These are phyloP conservation scores for Formica exsecta DNA, from an alignment of 1,140 invertebrate species.

Conservation along the genomic window DNA sequence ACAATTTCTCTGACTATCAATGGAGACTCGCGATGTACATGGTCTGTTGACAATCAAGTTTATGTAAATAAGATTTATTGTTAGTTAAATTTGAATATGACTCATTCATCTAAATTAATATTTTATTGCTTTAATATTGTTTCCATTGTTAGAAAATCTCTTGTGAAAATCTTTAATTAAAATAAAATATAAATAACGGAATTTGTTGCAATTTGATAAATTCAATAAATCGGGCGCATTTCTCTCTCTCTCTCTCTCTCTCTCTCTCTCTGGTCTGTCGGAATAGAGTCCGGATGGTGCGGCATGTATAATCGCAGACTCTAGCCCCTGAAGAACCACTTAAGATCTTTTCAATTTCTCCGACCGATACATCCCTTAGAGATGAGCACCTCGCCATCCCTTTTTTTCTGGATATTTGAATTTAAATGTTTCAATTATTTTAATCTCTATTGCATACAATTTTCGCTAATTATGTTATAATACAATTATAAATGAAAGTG, in stretches of 20 bases:
- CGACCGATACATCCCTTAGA: constrained; percentile 21
- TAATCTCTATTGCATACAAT: background rate
- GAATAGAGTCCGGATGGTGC: constrained; percentile 46
- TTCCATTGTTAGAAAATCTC: background rate
- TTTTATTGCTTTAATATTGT: background rate
- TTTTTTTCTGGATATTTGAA: background rate
- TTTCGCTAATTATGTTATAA: background rate
- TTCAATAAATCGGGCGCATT: no score
- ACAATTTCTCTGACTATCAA: constrained; percentile 58
- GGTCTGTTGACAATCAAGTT: background rate
- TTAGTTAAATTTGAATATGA: background rate
- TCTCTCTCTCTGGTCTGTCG: constrained; percentile 21
- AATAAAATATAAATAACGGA: background rate
- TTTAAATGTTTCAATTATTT: background rate
- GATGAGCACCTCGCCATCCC: background rate
- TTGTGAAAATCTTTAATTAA: background rate
- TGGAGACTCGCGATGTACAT: constrained; percentile 5
- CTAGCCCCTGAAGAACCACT: constrained; percentile 63
- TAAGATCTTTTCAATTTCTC: constrained; percentile 63
- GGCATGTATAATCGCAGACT: constrained; percentile 63
- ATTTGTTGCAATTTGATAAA: no score
- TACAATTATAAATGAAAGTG: background rate
- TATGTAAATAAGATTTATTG: background rate
- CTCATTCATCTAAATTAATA: no score
- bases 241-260: background rate